Base-by-base conservation (phyloP, 1,140 invertebrate genomes). In the Zelostemma sp. region DNA sequence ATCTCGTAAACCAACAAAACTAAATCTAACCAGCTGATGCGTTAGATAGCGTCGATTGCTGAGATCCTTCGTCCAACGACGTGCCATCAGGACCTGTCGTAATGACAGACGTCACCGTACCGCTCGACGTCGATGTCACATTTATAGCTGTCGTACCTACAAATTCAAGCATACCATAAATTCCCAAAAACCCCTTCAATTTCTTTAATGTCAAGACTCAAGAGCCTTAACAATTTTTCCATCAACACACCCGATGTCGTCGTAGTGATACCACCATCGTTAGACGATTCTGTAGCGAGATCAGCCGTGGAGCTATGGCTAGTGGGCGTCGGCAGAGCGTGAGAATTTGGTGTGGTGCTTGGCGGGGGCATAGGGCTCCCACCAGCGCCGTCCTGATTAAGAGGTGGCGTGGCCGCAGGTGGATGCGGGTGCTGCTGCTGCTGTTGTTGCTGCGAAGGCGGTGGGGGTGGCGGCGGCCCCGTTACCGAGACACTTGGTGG, bases 1-100 rank as follows among this genome's bases (percentile, higher is more conserved):
- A 8, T 28, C 25, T 28, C 8, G 8, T 28, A 8, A 28, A 28
- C 25, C 8, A 4, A 4, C 25, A 28, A 28, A 28, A 28, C 25
- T 28, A 35, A 35, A 9, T 77, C 82, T 83, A 80, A 94, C 93
- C 93, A 77, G 93, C 93, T 51, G 94, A 96, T 40, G 94, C 93
- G 85, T 96, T 96, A 46, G 93, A 95, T 54, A 96, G 88, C 59
- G 94, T 96, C 67, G 94, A 96, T 82, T 96, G 95, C 78, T 96
- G 95, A 71, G 93, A 95, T 68, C 92, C 94, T 85, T 96, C 95
- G 82, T 96, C 94, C 59, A 96, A 87, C 17, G 92, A 90, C 47
- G 93, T 90, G 35, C 94, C 94, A 87, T 95, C 94, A 1, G 94
- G 93, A 16, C 94, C 94, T 38, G 93, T 95, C 56, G 93, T 94